phyloP scores from a whole-genome alignment of 1,140 invertebrate genomes.

The Drosophila grimshawi region DNA sequence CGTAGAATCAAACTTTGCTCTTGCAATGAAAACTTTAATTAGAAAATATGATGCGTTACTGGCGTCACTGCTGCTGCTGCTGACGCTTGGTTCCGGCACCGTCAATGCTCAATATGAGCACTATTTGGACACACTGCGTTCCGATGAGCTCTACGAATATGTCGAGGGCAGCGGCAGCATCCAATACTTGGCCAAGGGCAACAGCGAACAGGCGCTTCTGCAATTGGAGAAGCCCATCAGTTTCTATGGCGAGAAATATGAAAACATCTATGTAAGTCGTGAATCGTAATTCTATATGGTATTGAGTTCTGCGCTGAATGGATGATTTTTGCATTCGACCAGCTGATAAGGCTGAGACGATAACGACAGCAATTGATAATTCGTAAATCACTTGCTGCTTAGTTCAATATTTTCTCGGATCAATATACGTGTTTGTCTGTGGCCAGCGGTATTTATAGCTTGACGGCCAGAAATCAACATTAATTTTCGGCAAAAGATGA shows the following conservation, averaged over 20 bases:
- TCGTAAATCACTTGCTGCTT: slow-evolving; percentile 47
- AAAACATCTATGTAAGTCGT: slow-evolving; percentile 90
- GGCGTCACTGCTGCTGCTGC: slow-evolving; percentile 43
- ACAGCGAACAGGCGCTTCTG: slow-evolving; percentile 81
- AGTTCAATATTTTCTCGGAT: slow-evolving; percentile 44
- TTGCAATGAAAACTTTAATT: slow-evolving; percentile 56
- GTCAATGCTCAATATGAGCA: slow-evolving; percentile 64
- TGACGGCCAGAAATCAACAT: slow-evolving; percentile 46
- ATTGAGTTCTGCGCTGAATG: slow-evolving; percentile 51
- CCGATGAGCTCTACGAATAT: slow-evolving; percentile 74
- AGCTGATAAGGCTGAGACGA: slow-evolving; percentile 38
- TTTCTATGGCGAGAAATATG: slow-evolving; percentile 90
- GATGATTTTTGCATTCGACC: slow-evolving; percentile 44
- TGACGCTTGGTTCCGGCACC: slow-evolving; percentile 28
- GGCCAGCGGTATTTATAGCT: slow-evolving; percentile 56
- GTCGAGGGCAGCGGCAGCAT: slow-evolving; percentile 49
- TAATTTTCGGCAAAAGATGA: slow-evolving; percentile 74
- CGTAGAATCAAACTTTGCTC: slow-evolving; percentile 14
- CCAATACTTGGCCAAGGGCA: slow-evolving; percentile 76
- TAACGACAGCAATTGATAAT: slow-evolving; percentile 43
- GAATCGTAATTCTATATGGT: slow-evolving; percentile 24
- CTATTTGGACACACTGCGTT: slow-evolving; percentile 64
- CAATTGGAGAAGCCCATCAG: slow-evolving; percentile 87
- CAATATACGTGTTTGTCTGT: not conserved
- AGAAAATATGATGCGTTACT: slow-evolving; percentile 47